Evolutionary conservation across 2,113 vertebrate genomes (phyloP).

Genomic region (Nesogale talazaci): DNA sequence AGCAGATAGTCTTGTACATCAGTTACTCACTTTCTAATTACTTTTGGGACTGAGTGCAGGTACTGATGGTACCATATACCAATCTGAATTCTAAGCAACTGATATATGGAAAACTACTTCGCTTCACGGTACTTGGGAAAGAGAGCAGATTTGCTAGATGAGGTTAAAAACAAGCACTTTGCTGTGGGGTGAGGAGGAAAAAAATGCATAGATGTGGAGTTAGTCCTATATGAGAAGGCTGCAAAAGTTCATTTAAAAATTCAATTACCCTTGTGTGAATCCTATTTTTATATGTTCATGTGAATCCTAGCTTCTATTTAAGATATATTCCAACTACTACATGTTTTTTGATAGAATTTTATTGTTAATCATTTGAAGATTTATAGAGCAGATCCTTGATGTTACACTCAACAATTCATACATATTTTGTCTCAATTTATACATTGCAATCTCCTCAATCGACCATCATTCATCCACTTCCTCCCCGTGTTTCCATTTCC

Average conservation of each 20-base stretch:
- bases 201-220: background rate
- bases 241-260: background rate
- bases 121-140: slow-evolving; percentile 39
- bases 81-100: slow-evolving; percentile 58
- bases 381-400: too few species aligned
- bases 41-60: slow-evolving; percentile 58
- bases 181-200: slow-evolving; percentile 52
- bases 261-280: too few species aligned
- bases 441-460: too few species aligned
- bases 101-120: slow-evolving; percentile 37
- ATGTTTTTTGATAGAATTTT: too few species aligned
- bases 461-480: too few species aligned
- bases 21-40: slow-evolving; percentile 56
- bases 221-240: background rate
- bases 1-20: slow-evolving; percentile 42
- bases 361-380: too few species aligned
- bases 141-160: slow-evolving; percentile 48
- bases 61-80: slow-evolving; percentile 50
- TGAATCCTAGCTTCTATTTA: too few species aligned
- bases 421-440: too few species aligned
- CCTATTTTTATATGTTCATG: too few species aligned
- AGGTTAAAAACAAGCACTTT: slow-evolving; percentile 57
- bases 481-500: too few species aligned
- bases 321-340: too few species aligned
- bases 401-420: too few species aligned